Evolutionary conservation across 2,888 invertebrate genomes (phyloP).

Genomic region (Vanessa cardui): DNA sequence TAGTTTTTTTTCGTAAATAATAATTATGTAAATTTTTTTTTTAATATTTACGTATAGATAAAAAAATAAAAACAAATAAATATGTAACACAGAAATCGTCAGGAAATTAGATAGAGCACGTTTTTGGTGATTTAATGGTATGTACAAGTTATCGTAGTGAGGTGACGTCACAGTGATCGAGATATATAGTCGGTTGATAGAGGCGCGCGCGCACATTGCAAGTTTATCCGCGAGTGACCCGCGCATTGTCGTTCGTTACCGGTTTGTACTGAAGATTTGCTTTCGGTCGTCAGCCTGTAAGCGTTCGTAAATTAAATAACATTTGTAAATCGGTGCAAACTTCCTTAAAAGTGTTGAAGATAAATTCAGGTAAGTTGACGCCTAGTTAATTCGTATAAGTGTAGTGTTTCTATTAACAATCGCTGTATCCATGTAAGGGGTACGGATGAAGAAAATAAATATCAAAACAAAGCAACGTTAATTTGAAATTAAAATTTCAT

Average conservation of each 20-base stretch:
- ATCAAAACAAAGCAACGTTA: background rate
- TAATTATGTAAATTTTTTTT: no score
- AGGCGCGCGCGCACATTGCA: constrained; percentile 74
- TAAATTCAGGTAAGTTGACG: constrained; percentile 22
- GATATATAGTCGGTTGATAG: constrained; percentile 66
- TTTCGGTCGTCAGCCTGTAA: constrained; percentile 41
- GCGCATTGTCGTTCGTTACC: constrained; percentile 58
- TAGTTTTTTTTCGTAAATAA: no score
- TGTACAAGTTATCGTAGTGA: constrained; percentile 46
- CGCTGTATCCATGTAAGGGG: background rate
- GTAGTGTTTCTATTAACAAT: background rate
- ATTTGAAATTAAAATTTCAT: no score
- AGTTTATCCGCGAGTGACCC: constrained; percentile 61
- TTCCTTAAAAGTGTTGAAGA: constrained; percentile 17
- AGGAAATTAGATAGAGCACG: constrained; percentile 52
- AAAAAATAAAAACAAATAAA: constrained; percentile 1
- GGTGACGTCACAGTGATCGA: constrained; percentile 65
- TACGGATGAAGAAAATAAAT: background rate
- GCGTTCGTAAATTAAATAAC: background rate
- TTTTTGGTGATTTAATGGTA: constrained; percentile 50
- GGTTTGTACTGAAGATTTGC: constrained; percentile 52
- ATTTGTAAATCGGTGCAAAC: constrained; percentile 18
- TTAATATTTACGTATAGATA: background rate
- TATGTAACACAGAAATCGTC: constrained; percentile 1
- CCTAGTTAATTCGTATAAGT: background rate